Percentiles rank a stretch among this genome's conserved stretches.
Evolutionary conservation across 2,113 vertebrate genomes (phyloP).

Genomic region (Vanacampus margaritifer): DNA sequence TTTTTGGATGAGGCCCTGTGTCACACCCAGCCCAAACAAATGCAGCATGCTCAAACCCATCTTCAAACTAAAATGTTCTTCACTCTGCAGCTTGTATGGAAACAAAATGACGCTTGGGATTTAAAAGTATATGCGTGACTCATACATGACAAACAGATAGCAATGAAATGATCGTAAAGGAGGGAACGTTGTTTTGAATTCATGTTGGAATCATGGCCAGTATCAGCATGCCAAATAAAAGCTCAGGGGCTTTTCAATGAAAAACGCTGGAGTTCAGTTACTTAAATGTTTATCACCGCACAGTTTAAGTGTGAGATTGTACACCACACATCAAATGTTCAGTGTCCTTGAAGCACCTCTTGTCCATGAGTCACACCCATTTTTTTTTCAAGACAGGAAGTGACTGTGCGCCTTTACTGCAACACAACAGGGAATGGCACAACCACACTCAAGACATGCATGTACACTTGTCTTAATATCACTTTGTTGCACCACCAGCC

Average conservation of each 20-base stretch:
- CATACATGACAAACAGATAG: not conserved
- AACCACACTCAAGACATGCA: conserved; percentile 1
- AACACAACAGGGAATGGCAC: conserved; percentile 56
- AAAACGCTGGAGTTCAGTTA: not conserved
- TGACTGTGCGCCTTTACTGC: conserved; percentile 39
- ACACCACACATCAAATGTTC: not conserved
- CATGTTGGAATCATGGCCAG: not conserved
- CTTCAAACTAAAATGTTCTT: not conserved
- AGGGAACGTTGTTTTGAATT: not conserved
- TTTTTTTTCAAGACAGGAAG: conserved; percentile 39
- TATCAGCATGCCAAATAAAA: not conserved
- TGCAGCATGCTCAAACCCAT: not conserved
- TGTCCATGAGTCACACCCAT: conserved; percentile 37
- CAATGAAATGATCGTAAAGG: not conserved
- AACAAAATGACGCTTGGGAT: not conserved
- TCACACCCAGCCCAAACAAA: conserved; percentile 7
- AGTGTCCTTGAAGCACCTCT: conserved; percentile 22
- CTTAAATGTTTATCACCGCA: not conserved
- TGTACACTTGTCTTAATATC: conserved; percentile 2
- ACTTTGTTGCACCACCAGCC: conserved; percentile 20
- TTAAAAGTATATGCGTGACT: not conserved
- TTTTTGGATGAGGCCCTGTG: not conserved
- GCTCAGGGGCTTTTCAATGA: no score
- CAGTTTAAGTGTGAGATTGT: not conserved
- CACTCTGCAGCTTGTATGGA: not conserved